Conservation (phyloP, 2,888 invertebrate genomes). For the Diarsia rubi region DNA sequence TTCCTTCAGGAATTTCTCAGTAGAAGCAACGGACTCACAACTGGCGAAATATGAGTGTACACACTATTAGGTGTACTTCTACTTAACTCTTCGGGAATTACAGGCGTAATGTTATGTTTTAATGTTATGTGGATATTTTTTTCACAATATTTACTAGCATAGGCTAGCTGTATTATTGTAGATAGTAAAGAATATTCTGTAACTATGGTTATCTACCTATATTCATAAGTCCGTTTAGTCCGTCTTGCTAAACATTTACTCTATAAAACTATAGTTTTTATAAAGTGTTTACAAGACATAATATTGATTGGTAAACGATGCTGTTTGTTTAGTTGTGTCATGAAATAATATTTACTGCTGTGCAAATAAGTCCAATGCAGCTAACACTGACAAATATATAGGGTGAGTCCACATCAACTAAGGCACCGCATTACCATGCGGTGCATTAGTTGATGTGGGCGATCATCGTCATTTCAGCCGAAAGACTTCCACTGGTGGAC, state of each 20-base stretch:
- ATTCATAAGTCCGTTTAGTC: constrained; percentile 6
- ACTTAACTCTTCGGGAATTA: too few species aligned
- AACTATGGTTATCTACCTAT: neutral
- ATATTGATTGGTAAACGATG: constrained; percentile 35
- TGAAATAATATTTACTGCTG: constrained; percentile 37
- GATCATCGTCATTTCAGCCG: neutral
- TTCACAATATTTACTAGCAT: too few species aligned
- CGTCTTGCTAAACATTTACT: constrained; percentile 11
- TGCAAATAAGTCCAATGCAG: constrained; percentile 26
- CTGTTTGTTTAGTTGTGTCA: constrained; percentile 16
- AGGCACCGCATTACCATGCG: too few species aligned
- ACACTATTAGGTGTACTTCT: too few species aligned
- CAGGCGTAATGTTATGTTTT: too few species aligned
- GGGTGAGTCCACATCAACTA: too few species aligned
- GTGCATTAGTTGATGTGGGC: neutral
- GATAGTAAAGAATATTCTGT: constrained; percentile 7
- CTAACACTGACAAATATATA: constrained; percentile 17
- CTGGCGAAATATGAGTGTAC: too few species aligned
- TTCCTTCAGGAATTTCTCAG: too few species aligned
- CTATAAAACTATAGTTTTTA: neutral
- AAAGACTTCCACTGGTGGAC: too few species aligned
- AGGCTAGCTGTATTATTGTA: neutral
- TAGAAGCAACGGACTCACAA: too few species aligned
- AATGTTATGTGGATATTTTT: too few species aligned
- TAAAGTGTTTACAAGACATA: constrained; percentile 27